Percentiles rank a stretch among this genome's conserved stretches.
Evolutionary conservation across 2,113 vertebrate genomes (phyloP).

Genomic region (western clawed frog (Xenopus tropicalis)): UCB_Xtro_10.0 CM004445.2:21779001-21779500

Average conservation of each 20-base stretch:
- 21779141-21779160: constrained; percentile 3
- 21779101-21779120: constrained; percentile 1
- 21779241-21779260: constrained; percentile 20
- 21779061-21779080: constrained; percentile 3
- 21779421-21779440: constrained; percentile 19
- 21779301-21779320: neutral
- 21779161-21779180: neutral
- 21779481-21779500: neutral
- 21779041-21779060: constrained; percentile 21
- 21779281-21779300: neutral
- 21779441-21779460: neutral
- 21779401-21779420: neutral
- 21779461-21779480: constrained; percentile 19
- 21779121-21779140: neutral
- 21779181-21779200: neutral
- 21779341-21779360: neutral
- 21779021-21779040: constrained; percentile 16
- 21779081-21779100: neutral
- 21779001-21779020: no score
- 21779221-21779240: constrained; percentile 10
- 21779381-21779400: constrained; percentile 13
- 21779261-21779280: neutral
- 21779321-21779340: neutral
- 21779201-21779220: neutral
- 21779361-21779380: neutral